Base-by-base conservation (phyloP, 2,113 vertebrate species). In the Pollachius pollachius region DNA sequence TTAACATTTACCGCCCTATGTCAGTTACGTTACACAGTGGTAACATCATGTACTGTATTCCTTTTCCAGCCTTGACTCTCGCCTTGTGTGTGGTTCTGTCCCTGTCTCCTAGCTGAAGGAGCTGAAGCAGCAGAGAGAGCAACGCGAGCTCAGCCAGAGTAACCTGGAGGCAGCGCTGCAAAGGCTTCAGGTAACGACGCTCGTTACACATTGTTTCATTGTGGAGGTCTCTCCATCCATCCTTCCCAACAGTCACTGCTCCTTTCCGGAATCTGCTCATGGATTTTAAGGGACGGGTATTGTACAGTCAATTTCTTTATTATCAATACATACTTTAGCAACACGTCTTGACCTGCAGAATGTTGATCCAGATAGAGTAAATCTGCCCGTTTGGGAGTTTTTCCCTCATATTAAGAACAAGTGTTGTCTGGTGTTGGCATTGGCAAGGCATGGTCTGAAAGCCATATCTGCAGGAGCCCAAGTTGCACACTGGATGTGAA, bases 101-200 rank as follows among this genome's bases (percentile, higher is more conserved):
- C 76, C 74, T 61, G 19, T 30, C 12, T 78, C 74, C 69, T 68
- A 90, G 87, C 52, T 89, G 13, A 80, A 72, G 21, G 65, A 3
- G 0, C 19, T 85, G 7, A 65, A 78, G 0, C 25, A 79, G 27
- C 62, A 79, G 19, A 70, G 58, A 59, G 65, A 87, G 2, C 62
- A 64, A 37, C 77, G 78, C 41, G 75, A 71, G 67, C 67, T 67
- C 15, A 64, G 13, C 60, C 34, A 81, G 5, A 73, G 12, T 60
- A 72, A 67, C 15, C 60, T 82, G 0, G 80, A 17, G 13, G 56
- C n/a, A 62, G 9, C 56, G 8, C 19, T 79, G 21, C 67, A 80
- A 52, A 76, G 7, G 25, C 60, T 79, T 0, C 62, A 88, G 85
- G 89, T 88, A 68, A 21, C 12, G 9, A 18, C 21, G 12, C 58